Conservation (phyloP, 2,113 vertebrate species). For the Numenius arquata region DNA sequence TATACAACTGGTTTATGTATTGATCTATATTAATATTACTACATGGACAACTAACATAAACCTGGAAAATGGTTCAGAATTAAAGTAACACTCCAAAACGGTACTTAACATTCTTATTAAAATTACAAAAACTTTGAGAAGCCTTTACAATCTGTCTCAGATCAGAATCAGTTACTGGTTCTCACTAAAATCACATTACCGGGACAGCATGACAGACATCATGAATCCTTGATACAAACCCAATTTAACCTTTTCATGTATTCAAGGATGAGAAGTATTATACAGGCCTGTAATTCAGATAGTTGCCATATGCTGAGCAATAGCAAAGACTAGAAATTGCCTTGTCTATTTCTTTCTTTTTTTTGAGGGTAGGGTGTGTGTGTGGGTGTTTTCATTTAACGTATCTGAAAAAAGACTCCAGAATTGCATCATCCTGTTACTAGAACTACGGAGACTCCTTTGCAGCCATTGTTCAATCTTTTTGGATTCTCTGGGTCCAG, state of each 20-base stretch:
- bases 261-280: not conserved
- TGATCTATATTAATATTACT: not conserved
- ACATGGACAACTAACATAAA: not conserved
- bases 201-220: not conserved
- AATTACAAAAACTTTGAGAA: not conserved
- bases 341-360: not conserved
- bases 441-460: not conserved
- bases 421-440: not conserved
- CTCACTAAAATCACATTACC: not conserved
- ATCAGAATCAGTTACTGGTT: not conserved
- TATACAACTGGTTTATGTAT: not conserved
- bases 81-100: not conserved
- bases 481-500: not conserved
- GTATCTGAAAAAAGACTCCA: not conserved
- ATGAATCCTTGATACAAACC: not conserved
- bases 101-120: not conserved
- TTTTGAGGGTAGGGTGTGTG: rapidly evolving
- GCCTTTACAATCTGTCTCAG: not conserved
- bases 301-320: not conserved
- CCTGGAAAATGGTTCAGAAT: not conserved
- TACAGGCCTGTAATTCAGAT: not conserved
- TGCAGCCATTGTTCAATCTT: not conserved
- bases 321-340: not conserved
- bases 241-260: not conserved
- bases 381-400: rapidly evolving